A percentile compares a stretch with the other conserved stretches of the same genome.
Evolutionary conservation across 2,797 vertebrate genomes (phyloP).

Genomic region (Numenius phaeopus): DNA sequence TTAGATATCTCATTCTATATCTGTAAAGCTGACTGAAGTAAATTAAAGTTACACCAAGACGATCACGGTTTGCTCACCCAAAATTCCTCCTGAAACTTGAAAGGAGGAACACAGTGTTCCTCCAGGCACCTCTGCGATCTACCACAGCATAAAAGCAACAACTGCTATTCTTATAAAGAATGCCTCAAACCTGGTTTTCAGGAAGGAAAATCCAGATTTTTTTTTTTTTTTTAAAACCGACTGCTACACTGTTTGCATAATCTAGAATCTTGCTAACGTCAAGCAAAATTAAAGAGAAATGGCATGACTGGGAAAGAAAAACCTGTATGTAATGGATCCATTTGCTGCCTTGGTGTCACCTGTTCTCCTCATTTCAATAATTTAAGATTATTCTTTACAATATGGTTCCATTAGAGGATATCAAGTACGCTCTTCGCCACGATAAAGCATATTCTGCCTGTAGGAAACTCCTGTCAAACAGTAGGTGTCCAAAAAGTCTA

Average conservation of each 20-base stretch:
- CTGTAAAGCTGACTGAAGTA: constrained; percentile 64
- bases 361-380: background rate
- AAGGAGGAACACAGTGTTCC: background rate
- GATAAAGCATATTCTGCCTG: constrained; percentile 18
- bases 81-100: constrained; percentile 39
- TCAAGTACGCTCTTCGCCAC: background rate
- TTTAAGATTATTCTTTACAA: constrained; percentile 25
- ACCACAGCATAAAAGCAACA: background rate
- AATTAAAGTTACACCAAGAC: constrained; percentile 59
- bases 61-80: constrained; percentile 40
- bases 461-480: background rate
- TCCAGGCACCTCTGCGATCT: constrained; percentile 28
- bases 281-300: background rate
- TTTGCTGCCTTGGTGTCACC: background rate
- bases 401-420: background rate
- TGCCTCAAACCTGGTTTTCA: background rate
- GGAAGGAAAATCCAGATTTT: background rate
- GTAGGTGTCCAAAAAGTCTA: background rate
- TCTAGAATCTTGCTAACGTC: background rate
- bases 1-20: constrained; percentile 60
- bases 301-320: background rate
- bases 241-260: background rate
- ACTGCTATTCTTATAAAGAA: background rate
- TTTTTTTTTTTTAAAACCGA: background rate
- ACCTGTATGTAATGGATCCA: background rate